Evolutionary conservation across 2,113 vertebrate species (phyloP), one percentile per base, ranked within the genome.

Genomic region (Todiramphus saurophagus): DNA sequence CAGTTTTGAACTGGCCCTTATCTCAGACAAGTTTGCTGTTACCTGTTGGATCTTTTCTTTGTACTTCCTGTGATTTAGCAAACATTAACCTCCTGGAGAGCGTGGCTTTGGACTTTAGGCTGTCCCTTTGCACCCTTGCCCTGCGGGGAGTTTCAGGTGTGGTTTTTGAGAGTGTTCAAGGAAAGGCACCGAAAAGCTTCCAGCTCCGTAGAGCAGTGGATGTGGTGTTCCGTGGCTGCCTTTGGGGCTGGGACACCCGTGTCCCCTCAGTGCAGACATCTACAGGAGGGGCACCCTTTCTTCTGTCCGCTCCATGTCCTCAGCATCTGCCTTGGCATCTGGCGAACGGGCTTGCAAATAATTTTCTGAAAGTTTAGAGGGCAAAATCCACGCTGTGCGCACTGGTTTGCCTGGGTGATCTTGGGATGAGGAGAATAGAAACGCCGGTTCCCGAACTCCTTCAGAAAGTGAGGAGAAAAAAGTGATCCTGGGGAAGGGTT

Each of bases 181-280:
- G 64, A 44, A 43, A 35, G 24, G 70, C 35, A 4, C 56, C 4
- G 56, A 13, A 3, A 46, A n/a, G 35, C 24, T 15, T 27, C 30
- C 14, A 5, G 41, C 53, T 25, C 10, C 1, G 0, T 5, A 3
- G 39, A 39, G 43, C 2, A 0, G 15, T 12, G 80, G 18, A 11
- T 1, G 7, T 1, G 3, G 1, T 50, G 10, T 28, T 31, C 1
- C 12, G 33, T 25, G 69, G 31, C 74, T 66, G 59, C 69, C 16
- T 44, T 53, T 3, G 31, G 70, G 27, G 41, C 60, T 70, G 84
- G 74, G 58, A 31, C 46, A 64, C 25, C 11, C 1, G 1, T 5
- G 70, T 79, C 48, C 37, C 46, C 51, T 31, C 72, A 4, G 39
- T 13, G 25, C 33, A 63, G 13, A 5, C 33, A 21, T 5, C 28